These are phyloP conservation scores for Paralinhomoeus sp. DNA, from an alignment of 2,888 invertebrate species.

Conservation along the genomic window DNA sequence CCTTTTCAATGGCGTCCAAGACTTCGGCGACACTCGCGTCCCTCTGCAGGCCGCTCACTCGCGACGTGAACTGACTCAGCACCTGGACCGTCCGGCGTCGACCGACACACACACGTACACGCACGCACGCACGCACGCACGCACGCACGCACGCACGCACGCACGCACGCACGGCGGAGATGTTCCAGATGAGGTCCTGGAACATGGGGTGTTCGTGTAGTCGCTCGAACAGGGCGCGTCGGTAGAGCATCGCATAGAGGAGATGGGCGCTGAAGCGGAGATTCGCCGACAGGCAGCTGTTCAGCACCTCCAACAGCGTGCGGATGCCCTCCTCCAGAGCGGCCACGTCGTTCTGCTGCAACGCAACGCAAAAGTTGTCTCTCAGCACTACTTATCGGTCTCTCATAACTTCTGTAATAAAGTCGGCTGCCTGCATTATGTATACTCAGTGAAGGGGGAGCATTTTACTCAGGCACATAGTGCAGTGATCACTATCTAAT, in stretches of 20 bases:
- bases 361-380: not conserved
- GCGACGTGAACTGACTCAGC: conserved; percentile 44
- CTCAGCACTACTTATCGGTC: too few relatives aligned
- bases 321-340: conserved; percentile 84
- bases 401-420: too few relatives aligned
- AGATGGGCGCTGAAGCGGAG: conserved; percentile 67
- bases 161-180: conserved; percentile 49
- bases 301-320: conserved; percentile 87
- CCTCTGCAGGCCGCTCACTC: conserved; percentile 36
- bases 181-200: conserved; percentile 76
- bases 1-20: conserved; percentile 61
- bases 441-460: too few relatives aligned
- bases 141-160: not conserved
- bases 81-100: too few relatives aligned
- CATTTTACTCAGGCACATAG: too few relatives aligned
- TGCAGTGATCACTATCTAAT: too few relatives aligned
- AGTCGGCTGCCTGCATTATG: too few relatives aligned
- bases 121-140: too few relatives aligned
- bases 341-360: conserved; percentile 58
- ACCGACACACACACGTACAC: too few relatives aligned
- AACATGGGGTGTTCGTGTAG: conserved; percentile 67
- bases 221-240: conserved; percentile 61
- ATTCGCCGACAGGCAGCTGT: conserved; percentile 68
- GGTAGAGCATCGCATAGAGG: conserved; percentile 80
- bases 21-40: conserved; percentile 65